These are phyloP conservation scores for Cyaniris semiargus DNA, from an alignment of 2,888 invertebrate genomes.

Conservation along the genomic window DNA sequence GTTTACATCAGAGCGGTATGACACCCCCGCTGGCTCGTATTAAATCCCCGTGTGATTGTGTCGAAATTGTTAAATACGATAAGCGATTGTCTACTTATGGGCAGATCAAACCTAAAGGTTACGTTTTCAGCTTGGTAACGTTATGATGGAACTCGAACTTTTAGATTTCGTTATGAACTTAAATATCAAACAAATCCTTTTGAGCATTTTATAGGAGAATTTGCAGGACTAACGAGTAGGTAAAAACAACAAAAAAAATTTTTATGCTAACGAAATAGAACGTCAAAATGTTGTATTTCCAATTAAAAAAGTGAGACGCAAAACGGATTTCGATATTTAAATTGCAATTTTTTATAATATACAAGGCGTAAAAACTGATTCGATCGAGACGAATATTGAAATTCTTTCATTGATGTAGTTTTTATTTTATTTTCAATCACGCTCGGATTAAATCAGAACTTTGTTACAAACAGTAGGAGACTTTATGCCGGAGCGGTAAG, in stretches of 20 bases:
- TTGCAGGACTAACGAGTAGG: too few species aligned
- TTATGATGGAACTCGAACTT: not conserved
- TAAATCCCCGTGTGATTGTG: conserved; percentile 31
- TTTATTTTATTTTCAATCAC: conserved; percentile 34
- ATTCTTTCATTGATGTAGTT: conserved; percentile 35
- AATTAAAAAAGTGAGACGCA: not conserved
- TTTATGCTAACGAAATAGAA: not conserved
- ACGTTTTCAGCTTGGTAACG: not conserved
- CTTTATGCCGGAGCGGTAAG: conserved; percentile 23
- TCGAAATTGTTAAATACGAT: conserved; percentile 23
- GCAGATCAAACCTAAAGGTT: not conserved
- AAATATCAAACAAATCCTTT: too few species aligned
- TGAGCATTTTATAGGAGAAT: too few species aligned
- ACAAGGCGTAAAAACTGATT: conserved; percentile 24
- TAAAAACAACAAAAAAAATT: too few species aligned
- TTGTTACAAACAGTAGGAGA: not conserved
- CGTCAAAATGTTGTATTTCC: not conserved
- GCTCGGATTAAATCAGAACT: conserved; percentile 33
- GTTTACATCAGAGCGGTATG: conserved; percentile 33
- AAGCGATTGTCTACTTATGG: conserved; percentile 2
- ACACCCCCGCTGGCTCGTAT: conserved; percentile 34
- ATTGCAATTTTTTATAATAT: conserved; percentile 11
- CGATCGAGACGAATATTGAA: conserved; percentile 33
- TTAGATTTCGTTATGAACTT: not conserved
- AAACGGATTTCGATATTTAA: not conserved